Percentiles rank a stretch among this genome's conserved stretches.
Evolutionary conservation across 2,797 vertebrate species (phyloP).

Genomic region (Presbytis comata): DNA sequence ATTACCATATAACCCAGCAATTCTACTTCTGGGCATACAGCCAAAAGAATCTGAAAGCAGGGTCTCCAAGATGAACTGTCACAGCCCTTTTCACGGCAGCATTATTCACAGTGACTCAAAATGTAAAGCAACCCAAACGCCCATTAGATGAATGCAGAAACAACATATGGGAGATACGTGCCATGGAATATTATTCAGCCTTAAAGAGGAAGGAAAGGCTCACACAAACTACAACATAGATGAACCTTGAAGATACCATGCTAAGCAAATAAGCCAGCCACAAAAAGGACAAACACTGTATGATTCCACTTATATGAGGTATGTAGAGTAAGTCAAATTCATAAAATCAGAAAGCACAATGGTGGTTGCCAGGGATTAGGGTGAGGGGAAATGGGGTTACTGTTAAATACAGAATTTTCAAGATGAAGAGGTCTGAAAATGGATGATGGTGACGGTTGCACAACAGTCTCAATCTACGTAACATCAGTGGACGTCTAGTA

Average conservation of each 20-base stretch:
- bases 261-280: not conserved
- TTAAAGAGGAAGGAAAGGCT: not conserved
- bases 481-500: not conserved
- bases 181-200: not conserved
- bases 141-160: not conserved
- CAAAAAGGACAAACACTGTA: not conserved
- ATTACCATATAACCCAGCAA: not conserved
- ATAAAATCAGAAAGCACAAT: not conserved
- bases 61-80: not conserved
- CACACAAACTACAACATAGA: not conserved
- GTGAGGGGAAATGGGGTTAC: accelerated
- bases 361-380: not conserved
- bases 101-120: not conserved
- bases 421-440: not conserved
- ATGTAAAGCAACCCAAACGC: not conserved
- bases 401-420: not conserved
- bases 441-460: not conserved
- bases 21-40: not conserved
- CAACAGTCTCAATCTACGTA: not conserved
- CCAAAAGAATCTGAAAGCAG: not conserved
- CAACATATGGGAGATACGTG: not conserved
- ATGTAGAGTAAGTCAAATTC: too few species aligned
- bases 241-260: not conserved
- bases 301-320: not conserved
- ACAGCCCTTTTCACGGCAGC: not conserved